phyloP scores from a whole-genome alignment of 2,888 invertebrate species.

The Drosophila villosipedis region DNA sequence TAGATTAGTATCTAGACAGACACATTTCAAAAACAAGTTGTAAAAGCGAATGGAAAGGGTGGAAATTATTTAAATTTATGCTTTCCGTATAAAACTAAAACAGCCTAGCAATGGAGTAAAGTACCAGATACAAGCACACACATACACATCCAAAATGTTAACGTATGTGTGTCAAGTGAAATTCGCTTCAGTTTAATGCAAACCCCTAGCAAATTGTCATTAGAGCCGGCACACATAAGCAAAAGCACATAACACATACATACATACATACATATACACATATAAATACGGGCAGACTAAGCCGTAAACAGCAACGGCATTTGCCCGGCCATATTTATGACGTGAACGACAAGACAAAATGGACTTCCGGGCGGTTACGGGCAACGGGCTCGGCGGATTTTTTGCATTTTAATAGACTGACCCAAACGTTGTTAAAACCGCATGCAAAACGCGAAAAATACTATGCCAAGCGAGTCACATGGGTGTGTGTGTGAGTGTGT shows the following conservation, averaged over 20 bases:
- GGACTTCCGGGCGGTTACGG: conserved; percentile 68
- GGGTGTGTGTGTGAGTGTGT: conserved; percentile 17
- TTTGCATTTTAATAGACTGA: conserved; percentile 82
- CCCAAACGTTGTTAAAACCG: conserved; percentile 75
- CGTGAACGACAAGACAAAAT: conserved; percentile 82
- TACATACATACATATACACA: conserved; percentile 3
- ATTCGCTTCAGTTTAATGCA: conserved; percentile 75
- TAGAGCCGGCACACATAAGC: conserved; percentile 67
- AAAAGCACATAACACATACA: conserved; percentile 34
- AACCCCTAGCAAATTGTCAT: conserved; percentile 78
- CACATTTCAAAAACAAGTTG: conserved; percentile 42
- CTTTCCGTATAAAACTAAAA: conserved; percentile 40
- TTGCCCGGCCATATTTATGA: conserved; percentile 74
- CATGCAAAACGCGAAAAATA: conserved; percentile 75
- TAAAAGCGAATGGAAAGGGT: conserved; percentile 55
- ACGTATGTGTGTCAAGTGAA: conserved; percentile 68
- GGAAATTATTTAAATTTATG: conserved; percentile 79
- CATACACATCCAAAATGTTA: not conserved
- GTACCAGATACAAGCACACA: conserved; percentile 17
- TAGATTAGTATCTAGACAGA: conserved; percentile 32
- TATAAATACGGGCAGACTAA: conserved; percentile 34
- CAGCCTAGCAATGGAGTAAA: conserved; percentile 30
- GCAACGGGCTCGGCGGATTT: conserved; percentile 27
- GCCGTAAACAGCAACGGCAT: conserved; percentile 74
- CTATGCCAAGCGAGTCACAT: conserved; percentile 22